phyloP scores from a whole-genome alignment of 2,113 vertebrate genomes.

The Podarcis cretensis region DNA sequence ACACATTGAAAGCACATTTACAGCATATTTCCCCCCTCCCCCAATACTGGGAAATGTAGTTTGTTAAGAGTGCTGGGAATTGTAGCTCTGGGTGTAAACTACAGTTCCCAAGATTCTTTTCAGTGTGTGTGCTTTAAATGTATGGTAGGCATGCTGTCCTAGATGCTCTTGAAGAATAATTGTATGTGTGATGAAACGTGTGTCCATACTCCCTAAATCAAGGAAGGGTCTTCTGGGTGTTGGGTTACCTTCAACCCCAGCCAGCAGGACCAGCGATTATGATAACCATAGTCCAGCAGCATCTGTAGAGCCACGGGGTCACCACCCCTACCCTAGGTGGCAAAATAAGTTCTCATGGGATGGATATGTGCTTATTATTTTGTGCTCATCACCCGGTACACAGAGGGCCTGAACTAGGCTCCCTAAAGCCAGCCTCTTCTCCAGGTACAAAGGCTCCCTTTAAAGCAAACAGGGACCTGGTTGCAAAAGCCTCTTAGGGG shows the following conservation, averaged over 20 bases:
- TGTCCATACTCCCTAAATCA: background rate
- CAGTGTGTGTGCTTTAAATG: too few species aligned
- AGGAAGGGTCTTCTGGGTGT: background rate
- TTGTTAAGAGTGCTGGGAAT: too few species aligned
- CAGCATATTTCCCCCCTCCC: too few species aligned
- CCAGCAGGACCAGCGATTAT: background rate
- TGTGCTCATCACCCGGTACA: background rate
- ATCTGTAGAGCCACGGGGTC: background rate
- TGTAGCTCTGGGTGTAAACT: too few species aligned
- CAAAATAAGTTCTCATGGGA: background rate
- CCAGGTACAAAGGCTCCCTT: conserved; percentile 60
- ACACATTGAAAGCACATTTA: too few species aligned
- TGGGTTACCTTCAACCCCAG: background rate
- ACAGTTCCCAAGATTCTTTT: too few species aligned
- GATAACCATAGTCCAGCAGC: background rate
- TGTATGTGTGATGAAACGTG: background rate
- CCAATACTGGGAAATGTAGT: too few species aligned
- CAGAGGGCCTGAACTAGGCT: background rate
- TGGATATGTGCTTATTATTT: background rate
- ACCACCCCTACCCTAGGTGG: too few species aligned
- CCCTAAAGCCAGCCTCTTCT: background rate
- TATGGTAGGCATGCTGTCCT: too few species aligned
- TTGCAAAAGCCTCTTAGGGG: conserved; percentile 60
- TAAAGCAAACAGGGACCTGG: conserved; percentile 57
- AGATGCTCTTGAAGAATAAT: background rate